Base-by-base conservation (phyloP, 2,888 invertebrate species). In the Heteromyza rotundicornis region DNA sequence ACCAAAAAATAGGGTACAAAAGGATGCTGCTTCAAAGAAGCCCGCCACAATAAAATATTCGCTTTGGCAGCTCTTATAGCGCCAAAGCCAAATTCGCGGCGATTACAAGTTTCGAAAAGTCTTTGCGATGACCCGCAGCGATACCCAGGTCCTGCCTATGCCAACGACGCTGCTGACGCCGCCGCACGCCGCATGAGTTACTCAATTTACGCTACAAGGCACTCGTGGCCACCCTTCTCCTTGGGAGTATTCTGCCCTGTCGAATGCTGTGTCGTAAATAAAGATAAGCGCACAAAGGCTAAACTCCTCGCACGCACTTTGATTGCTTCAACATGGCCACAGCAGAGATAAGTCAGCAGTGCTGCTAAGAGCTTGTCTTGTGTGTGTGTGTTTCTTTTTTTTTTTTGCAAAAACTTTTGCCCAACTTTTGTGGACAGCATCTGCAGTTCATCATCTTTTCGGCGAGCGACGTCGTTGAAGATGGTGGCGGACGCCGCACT, bases 51-150 rank as follows among this genome's bases (percentile, higher is more conserved):
- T 20, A 20, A 20, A 47, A 47, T 47, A 47, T 47, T 3, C 47
- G 17, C 20, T 47, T 47, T 47, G 20, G 20, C 47, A 47, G 47
- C 47, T 47, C n/a, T 27, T 27, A 10, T 27, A 27, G 27, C 27
- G 27, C 27, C 27, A 27, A n/a, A n/a, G n/a, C 27, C 10, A 40
- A 40, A 40, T 14, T 8, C 40, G n/a, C 27, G 24, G 16, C 52
- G 27, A 23, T 27, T 27, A 27, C 10, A 52, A 52, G 16, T 16
- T 52, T 52, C 24, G 27, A 14, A 32, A 14, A n/a, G 14, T 27
- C 24, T 27, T n/a, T 16, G 22, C 36, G 54, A 54, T 54, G 54
- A 54, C 54, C 54, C 54, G 36, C 54, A 36, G 54, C 54, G 54
- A 54, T 54, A 54, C 20, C 20, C 35, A 17, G 32, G 14, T 40